Conservation (phyloP, 1,140 invertebrate genomes). For the Episyrphus balteatus region DNA sequence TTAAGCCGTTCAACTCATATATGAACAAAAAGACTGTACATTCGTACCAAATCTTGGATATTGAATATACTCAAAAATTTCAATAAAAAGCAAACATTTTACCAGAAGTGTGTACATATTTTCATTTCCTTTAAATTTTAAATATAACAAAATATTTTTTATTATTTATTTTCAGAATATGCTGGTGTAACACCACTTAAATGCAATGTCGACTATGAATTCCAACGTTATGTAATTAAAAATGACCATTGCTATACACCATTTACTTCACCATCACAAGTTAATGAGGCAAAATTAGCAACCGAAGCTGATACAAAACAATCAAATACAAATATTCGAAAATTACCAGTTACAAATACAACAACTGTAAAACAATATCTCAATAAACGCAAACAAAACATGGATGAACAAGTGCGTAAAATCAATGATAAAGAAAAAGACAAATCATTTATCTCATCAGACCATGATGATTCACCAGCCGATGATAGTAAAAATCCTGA, state of each 20-base stretch:
- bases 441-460: background rate
- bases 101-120: too few species aligned
- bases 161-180: slow-evolving; percentile 26
- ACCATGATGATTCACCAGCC: slow-evolving; percentile 15
- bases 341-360: slow-evolving; percentile 3
- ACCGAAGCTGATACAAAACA: slow-evolving; percentile 20
- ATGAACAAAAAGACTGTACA: too few species aligned
- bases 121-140: too few species aligned
- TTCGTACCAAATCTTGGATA: too few species aligned
- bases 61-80: too few species aligned
- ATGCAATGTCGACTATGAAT: slow-evolving; percentile 23
- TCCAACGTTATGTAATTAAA: slow-evolving; percentile 38
- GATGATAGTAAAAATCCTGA: slow-evolving; percentile 14
- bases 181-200: slow-evolving; percentile 25
- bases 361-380: background rate
- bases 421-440: background rate
- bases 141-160: background rate
- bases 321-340: slow-evolving; percentile 11
- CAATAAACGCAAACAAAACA: background rate
- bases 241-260: slow-evolving; percentile 59
- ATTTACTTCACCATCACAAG: slow-evolving; percentile 44
- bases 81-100: too few species aligned
- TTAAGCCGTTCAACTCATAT: too few species aligned
- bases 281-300: slow-evolving; percentile 20
- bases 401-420: background rate